Conservation (phyloP, 2,888 invertebrate genomes). For the Lepeophtheirus nordmannii region DNA sequence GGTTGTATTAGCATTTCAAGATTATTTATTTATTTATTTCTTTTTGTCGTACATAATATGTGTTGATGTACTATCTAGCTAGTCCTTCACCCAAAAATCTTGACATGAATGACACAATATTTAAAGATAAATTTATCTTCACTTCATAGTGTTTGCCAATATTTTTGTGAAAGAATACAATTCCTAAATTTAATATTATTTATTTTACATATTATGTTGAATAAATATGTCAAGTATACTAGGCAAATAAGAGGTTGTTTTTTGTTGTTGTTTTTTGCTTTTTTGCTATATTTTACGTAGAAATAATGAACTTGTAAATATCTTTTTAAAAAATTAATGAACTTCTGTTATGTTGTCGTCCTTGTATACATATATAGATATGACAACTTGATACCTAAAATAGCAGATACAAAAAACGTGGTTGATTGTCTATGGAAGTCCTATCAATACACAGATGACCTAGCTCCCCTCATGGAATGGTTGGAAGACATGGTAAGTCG, state of each 20-base stretch:
- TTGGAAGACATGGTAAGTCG: conserved; percentile 12
- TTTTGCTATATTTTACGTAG: too few species aligned
- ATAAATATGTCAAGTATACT: too few species aligned
- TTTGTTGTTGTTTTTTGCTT: too few species aligned
- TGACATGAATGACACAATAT: not conserved
- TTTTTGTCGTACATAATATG: not conserved
- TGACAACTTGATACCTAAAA: conserved; percentile 8
- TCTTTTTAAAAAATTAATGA: too few species aligned
- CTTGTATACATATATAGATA: not conserved
- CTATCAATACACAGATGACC: conserved; percentile 23
- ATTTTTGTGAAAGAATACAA: too few species aligned
- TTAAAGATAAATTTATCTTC: not conserved
- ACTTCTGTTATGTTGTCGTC: too few species aligned
- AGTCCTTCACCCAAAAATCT: not conserved
- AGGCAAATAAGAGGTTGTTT: too few species aligned
- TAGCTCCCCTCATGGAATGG: conserved; percentile 22
- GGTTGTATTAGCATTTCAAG: not conserved
- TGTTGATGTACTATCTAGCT: not conserved
- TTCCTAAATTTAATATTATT: too few species aligned
- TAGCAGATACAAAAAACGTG: conserved; percentile 16
- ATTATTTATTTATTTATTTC: not conserved
- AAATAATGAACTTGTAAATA: too few species aligned
- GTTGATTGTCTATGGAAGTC: conserved; percentile 22
- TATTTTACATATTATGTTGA: too few species aligned
- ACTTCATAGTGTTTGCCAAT: too few species aligned